Conservation (phyloP, 2,113 vertebrate species). For the Phylloscopus trochiloides region DNA sequence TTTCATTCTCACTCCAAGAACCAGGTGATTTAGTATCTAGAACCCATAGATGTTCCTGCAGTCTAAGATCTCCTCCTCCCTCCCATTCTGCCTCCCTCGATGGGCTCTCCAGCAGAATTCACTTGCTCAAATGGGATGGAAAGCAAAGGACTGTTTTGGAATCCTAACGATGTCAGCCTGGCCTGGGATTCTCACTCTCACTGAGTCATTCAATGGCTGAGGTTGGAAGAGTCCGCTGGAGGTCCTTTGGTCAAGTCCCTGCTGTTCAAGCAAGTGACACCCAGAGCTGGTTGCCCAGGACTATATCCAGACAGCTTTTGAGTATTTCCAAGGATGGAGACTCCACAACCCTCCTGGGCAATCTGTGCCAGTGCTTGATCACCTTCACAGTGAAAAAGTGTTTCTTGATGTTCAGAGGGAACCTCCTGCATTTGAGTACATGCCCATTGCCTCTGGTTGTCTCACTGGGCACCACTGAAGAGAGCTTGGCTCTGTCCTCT, state of each 20-base stretch:
- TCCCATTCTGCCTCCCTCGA: background rate
- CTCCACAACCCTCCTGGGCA: background rate
- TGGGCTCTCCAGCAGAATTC: background rate
- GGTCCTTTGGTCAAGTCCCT: background rate
- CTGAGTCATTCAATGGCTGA: background rate
- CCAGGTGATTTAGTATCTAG: background rate
- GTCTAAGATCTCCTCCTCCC: background rate
- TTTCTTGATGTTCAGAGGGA: background rate
- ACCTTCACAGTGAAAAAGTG: background rate
- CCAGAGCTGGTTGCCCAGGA: background rate
- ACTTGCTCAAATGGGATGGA: background rate
- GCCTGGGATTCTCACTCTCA: background rate
- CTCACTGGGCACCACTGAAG: background rate
- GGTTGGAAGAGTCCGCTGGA: background rate
- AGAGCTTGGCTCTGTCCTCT: background rate
- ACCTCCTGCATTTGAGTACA: background rate
- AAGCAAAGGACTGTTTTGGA: background rate
- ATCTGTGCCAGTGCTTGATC: background rate
- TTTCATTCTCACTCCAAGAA: background rate
- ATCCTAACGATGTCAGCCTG: background rate
- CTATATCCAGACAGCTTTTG: background rate
- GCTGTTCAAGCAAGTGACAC: background rate
- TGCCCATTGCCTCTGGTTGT: background rate
- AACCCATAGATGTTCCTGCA: background rate
- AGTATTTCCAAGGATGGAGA: background rate